phyloP scores from a whole-genome alignment of 2,888 invertebrate genomes.

The Cosmia trapezina region DNA sequence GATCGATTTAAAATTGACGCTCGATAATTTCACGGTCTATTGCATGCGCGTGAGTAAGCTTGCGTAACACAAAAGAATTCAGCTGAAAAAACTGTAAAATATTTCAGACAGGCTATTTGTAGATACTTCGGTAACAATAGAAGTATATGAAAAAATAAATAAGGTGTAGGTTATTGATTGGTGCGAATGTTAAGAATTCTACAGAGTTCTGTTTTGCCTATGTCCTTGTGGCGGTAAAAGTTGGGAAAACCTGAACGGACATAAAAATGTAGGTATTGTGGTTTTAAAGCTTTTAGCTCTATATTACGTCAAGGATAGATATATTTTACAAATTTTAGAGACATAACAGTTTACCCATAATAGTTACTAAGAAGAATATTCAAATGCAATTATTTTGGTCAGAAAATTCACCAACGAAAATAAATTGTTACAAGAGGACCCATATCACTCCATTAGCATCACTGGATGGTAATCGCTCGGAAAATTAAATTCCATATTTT shows the following conservation, averaged over 20 bases:
- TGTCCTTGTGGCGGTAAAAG: conserved; percentile 40
- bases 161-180: conserved; percentile 28
- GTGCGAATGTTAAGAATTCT: conserved; percentile 7
- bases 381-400: background rate
- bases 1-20: conserved; percentile 45
- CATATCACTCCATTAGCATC: background rate
- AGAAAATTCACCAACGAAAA: background rate
- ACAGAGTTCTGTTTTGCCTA: conserved; percentile 16
- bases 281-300: conserved; percentile 1
- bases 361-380: background rate
- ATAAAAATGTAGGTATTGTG: conserved; percentile 10
- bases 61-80: conserved; percentile 49
- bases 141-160: conserved; percentile 39
- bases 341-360: background rate
- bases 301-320: background rate
- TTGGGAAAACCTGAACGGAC: background rate
- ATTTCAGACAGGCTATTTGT: conserved; percentile 50
- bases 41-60: conserved; percentile 46
- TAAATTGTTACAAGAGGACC: background rate
- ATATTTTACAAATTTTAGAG: background rate
- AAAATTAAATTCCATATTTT: conserved; percentile 10
- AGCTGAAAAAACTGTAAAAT: conserved; percentile 37
- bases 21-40: conserved; percentile 66
- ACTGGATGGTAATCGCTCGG: too few species aligned
- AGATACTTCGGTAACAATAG: conserved; percentile 51